A percentile compares a stretch with the other conserved stretches of the same genome.
Evolutionary conservation across 1,140 invertebrate genomes (phyloP).

Genomic region (Calephelis nemesis): DNA sequence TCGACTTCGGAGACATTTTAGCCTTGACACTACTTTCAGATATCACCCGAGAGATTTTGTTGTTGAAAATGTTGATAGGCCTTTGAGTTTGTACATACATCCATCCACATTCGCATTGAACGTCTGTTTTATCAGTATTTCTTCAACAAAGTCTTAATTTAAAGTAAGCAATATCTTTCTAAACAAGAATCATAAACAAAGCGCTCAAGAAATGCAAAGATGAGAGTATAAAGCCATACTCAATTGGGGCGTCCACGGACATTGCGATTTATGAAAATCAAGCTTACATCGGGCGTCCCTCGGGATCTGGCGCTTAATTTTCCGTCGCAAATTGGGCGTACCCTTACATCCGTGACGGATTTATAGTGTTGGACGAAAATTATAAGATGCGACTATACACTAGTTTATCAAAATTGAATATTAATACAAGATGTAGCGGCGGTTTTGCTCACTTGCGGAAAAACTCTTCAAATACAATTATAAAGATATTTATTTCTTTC

Average conservation of each 20-base stretch:
- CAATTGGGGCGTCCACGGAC: not conserved
- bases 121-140: not conserved
- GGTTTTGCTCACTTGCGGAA: too few species aligned
- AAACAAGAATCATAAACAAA: too few species aligned
- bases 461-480: too few species aligned
- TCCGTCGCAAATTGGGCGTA: conserved; percentile 29
- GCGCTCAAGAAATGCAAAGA: not conserved
- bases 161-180: not conserved
- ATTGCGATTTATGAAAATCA: conserved; percentile 23
- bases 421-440: too few species aligned
- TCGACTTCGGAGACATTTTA: too few species aligned
- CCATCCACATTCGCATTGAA: too few species aligned
- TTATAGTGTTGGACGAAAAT: not conserved
- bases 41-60: too few species aligned
- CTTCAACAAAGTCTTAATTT: not conserved
- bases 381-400: not conserved
- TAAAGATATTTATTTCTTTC: too few species aligned
- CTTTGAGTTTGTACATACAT: too few species aligned
- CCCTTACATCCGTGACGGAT: not conserved
- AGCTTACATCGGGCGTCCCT: conserved; percentile 8
- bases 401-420: too few species aligned
- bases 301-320: conserved; percentile 26
- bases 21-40: too few species aligned
- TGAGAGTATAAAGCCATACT: not conserved
- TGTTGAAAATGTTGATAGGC: too few species aligned